These are phyloP conservation scores for Biston stratarius DNA, from an alignment of 2,888 invertebrate genomes.

Conservation along the genomic window DNA sequence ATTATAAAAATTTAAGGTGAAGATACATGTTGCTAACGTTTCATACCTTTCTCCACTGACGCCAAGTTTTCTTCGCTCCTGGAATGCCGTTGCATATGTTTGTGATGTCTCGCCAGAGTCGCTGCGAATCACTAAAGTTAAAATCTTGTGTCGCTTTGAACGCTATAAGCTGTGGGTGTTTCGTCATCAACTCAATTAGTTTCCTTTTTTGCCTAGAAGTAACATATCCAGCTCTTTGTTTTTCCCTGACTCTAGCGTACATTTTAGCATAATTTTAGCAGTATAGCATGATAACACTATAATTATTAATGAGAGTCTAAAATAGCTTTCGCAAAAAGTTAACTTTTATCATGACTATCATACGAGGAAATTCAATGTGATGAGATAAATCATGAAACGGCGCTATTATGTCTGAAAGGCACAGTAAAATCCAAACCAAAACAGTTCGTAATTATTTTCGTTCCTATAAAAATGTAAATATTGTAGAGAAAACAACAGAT, in stretches of 20 bases:
- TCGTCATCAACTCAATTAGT: constrained; percentile 69
- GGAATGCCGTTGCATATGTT: constrained; percentile 73
- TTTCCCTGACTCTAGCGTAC: constrained; percentile 59
- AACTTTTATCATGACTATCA: no score
- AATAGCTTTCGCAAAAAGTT: no score
- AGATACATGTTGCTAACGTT: background rate
- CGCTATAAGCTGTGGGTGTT: constrained; percentile 71
- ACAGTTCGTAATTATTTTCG: no score
- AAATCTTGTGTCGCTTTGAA: constrained; percentile 71
- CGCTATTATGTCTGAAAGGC: no score
- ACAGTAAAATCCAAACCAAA: no score
- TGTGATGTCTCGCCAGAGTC: constrained; percentile 73
- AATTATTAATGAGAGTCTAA: no score
- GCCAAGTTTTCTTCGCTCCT: constrained; percentile 78
- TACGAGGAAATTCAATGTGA: no score
- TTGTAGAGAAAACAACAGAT: no score
- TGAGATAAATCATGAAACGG: no score
- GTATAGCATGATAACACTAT: background rate
- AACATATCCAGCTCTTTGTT: constrained; percentile 66
- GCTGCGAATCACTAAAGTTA: constrained; percentile 68
- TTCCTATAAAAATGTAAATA: no score
- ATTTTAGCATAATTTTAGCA: constrained; percentile 45
- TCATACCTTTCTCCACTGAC: constrained; percentile 77
- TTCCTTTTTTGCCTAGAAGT: constrained; percentile 74
- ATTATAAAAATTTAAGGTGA: background rate